Evolutionary conservation across 2,888 invertebrate genomes (phyloP).

Genomic region (Cantharis lateralis): DNA sequence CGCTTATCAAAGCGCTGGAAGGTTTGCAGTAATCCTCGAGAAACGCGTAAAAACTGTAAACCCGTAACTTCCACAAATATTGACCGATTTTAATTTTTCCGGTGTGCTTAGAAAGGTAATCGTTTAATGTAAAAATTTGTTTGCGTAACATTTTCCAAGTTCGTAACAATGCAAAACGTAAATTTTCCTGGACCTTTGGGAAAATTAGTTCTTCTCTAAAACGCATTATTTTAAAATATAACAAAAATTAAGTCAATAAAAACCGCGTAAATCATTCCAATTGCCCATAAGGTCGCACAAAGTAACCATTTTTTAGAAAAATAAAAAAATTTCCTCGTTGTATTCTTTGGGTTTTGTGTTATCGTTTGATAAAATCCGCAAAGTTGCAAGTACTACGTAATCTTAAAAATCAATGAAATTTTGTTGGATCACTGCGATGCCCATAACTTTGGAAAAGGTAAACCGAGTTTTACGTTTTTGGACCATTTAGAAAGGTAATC

Average conservation of each 20-base stretch:
- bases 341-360: background rate
- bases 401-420: background rate
- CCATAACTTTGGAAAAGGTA: background rate
- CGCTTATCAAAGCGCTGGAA: background rate
- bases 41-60: background rate
- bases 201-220: too few species aligned
- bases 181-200: too few species aligned
- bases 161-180: too few species aligned
- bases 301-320: too few species aligned
- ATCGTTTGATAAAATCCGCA: background rate
- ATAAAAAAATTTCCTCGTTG: background rate
- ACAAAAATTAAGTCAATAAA: background rate
- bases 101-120: background rate
- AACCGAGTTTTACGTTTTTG: background rate
- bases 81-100: background rate
- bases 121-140: background rate
- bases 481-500: background rate
- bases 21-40: background rate
- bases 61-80: background rate
- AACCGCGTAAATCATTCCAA: background rate
- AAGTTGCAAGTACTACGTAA: background rate
- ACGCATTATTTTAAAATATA: background rate
- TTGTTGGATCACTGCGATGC: background rate
- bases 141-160: too few species aligned
- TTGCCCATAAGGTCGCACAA: background rate